Percentiles rank a stretch among this genome's conserved stretches.
phyloP scores from a whole-genome alignment of 1,140 invertebrate genomes.

The Ips nitidus region DNA sequence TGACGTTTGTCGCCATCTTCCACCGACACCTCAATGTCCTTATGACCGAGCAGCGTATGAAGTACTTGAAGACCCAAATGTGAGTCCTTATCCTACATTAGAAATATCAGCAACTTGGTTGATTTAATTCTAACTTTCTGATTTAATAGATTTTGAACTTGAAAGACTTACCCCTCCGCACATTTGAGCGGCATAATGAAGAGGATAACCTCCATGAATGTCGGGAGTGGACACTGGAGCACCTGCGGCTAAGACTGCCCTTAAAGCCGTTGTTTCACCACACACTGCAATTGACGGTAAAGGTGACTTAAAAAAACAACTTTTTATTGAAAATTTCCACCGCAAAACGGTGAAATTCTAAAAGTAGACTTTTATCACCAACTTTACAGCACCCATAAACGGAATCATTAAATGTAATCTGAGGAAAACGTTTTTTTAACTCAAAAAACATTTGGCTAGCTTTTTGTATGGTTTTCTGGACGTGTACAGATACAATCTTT shows the following conservation, averaged over 20 bases:
- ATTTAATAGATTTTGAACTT: background rate
- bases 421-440: no score
- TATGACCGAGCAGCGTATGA: constrained; percentile 76
- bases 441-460: no score
- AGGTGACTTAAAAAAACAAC: background rate
- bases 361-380: background rate
- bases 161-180: constrained; percentile 68
- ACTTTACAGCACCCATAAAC: no score
- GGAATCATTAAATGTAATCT: no score
- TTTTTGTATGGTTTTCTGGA: no score
- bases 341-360: background rate
- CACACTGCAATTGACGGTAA: constrained; percentile 66
- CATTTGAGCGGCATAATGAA: constrained; percentile 98
- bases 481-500: background rate
- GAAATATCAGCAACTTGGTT: constrained; percentile 9
- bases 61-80: constrained; percentile 77
- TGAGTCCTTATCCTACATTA: constrained; percentile 48
- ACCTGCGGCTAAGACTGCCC: constrained; percentile 80
- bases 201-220: constrained; percentile 89
- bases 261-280: constrained; percentile 83
- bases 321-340: background rate
- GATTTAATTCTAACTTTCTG: background rate
- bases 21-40: constrained; percentile 78
- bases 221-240: constrained; percentile 85
- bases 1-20: constrained; percentile 89